phyloP scores from a whole-genome alignment of 2,797 vertebrate species.

The Eospalax fontanierii region DNA sequence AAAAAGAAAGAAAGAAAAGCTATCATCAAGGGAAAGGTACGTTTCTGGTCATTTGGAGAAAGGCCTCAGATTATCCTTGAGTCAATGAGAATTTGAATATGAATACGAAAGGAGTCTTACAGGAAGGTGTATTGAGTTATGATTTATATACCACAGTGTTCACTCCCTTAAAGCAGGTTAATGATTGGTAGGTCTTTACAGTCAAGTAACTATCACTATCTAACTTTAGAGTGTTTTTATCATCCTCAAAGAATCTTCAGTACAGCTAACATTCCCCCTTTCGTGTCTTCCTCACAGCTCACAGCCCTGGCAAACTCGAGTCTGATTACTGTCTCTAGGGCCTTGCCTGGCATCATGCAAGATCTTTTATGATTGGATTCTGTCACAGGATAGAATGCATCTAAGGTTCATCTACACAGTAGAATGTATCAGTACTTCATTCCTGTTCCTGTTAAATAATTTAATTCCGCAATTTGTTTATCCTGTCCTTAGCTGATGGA shows the following conservation, averaged over 20 bases:
- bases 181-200: neutral
- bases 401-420: neutral
- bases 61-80: neutral
- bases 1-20: neutral
- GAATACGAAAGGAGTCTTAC: neutral
- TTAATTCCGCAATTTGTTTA: neutral
- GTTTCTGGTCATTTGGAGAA: neutral
- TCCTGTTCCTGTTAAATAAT: neutral
- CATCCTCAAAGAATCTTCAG: neutral
- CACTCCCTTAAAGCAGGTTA: neutral
- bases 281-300: neutral
- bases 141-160: neutral
- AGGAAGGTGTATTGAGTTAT: neutral
- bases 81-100: neutral
- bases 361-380: neutral
- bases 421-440: neutral
- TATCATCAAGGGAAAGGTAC: neutral
- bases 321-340: neutral
- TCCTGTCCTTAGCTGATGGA: neutral
- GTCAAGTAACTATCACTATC: neutral
- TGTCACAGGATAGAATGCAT: slow-evolving; percentile 4
- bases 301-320: neutral
- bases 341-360: slow-evolving; percentile 4
- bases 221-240: slow-evolving; percentile 48
- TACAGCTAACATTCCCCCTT: neutral